Evolutionary conservation across 1,140 invertebrate genomes (phyloP), one percentile per base, ranked within the genome.

Genomic region (Drosophila teissieri): DNA sequence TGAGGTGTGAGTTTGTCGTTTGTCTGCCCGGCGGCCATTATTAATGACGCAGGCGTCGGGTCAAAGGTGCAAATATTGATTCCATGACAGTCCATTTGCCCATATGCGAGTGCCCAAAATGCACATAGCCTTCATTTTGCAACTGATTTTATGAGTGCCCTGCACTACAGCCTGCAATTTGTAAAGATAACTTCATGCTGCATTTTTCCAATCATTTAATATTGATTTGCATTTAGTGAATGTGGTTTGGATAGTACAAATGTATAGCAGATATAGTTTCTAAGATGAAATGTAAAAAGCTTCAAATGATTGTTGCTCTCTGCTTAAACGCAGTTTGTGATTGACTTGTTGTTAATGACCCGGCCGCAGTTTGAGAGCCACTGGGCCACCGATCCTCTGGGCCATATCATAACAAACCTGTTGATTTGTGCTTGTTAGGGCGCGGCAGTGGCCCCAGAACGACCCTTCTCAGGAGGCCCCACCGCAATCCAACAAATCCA

Each of bases 381-480:
- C 42, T 68, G 73, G 37, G 19, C 19, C 19, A 19, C 15, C 24
- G 34, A 63, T 36, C 31, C 42, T 52, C 49, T 54, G 44, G 40
- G 72, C 58, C 36, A 57, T 40, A 86, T 88, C 84, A 89, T 80
- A 89, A 88, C 88, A 88, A 88, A 88, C 83, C 83, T 88, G 83
- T 88, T 88, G 84, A 74, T 64, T 77, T 83, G 61, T 53, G 79
- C 84, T 88, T 83, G 84, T 88, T 88, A 83, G 64, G 83, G 79
- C 78, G 82, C 68, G 64, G 78, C 83, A 64, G 51, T 49, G 74
- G 62, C 62, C 68, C 55, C 62, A 51, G 27, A 42, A 53, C 27
- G 64, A 68, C 61, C 64, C 64, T 68, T 67, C 46, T 67, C 64
- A 67, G 31, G 40, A 46, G 61, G 37, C 60, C 24, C 63, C 40